Evolutionary conservation across 2,797 vertebrate species (phyloP).

Genomic region (Luscinia luscinia): DNA sequence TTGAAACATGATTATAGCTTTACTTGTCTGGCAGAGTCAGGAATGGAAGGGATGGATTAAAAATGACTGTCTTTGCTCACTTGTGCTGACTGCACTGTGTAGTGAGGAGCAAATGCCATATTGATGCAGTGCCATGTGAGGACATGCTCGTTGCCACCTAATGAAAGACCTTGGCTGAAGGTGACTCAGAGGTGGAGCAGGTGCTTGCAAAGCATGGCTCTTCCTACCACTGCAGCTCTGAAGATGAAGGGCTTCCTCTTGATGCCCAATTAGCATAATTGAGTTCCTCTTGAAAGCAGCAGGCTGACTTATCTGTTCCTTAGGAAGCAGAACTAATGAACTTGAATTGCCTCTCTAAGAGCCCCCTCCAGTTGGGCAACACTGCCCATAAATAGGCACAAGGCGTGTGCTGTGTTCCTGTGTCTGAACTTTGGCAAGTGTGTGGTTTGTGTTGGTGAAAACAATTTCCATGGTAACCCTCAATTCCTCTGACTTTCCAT

Average conservation of each 20-base stretch:
- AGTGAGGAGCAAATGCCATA: background rate
- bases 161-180: background rate
- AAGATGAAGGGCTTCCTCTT: constrained; percentile 52
- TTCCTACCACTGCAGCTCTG: background rate
- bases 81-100: background rate
- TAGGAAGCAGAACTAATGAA: constrained; percentile 61
- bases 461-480: constrained; percentile 41
- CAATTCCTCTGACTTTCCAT: background rate
- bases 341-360: constrained; percentile 12
- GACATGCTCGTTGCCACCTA: background rate
- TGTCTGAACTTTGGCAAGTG: background rate
- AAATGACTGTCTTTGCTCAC: background rate
- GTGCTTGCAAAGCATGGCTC: background rate
- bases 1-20: background rate
- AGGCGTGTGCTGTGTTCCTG: background rate
- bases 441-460: constrained; percentile 40
- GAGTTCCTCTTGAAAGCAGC: constrained; percentile 42
- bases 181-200: constrained; percentile 37
- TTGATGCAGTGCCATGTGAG: background rate
- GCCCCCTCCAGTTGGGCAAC: constrained; percentile 5
- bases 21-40: background rate
- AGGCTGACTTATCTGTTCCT: constrained; percentile 36
- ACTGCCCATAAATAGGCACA: background rate
- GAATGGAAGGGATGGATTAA: background rate
- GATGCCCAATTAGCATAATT: background rate